A percentile compares a stretch with the other conserved stretches of the same genome.
Conservation (phyloP, 2,113 vertebrate species). For the Macquaria australasica region DNA sequence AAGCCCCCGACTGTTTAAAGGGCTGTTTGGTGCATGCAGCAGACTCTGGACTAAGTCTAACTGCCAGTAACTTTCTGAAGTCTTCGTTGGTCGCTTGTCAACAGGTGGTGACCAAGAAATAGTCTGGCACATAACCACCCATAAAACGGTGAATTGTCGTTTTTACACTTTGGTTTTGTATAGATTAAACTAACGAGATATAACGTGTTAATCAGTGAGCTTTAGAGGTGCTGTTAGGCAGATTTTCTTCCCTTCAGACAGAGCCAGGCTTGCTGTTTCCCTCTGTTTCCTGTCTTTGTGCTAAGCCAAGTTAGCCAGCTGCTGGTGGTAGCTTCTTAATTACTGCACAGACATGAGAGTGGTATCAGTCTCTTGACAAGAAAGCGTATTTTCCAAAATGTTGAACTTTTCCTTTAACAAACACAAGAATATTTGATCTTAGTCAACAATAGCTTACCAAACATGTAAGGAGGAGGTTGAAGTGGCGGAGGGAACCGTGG, state of each 20-base stretch:
- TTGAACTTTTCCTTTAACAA: background rate
- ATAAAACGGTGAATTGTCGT: background rate
- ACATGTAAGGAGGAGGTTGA: background rate
- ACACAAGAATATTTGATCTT: background rate
- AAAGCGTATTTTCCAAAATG: background rate
- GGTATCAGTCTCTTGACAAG: background rate
- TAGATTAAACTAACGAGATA: background rate
- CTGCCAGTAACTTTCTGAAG: background rate
- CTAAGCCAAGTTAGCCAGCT: background rate
- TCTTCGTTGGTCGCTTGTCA: background rate
- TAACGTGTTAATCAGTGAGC: no score
- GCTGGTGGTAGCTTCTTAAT: background rate
- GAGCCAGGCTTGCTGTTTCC: background rate
- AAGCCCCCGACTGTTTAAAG: background rate
- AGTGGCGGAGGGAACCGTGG: background rate
- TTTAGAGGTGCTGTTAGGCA: no score
- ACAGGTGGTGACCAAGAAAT: no score
- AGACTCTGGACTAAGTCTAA: no score
- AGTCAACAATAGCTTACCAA: background rate
- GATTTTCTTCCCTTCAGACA: background rate
- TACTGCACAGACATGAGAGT: background rate
- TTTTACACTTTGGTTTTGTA: background rate
- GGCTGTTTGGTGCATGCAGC: background rate
- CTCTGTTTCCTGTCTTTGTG: background rate
- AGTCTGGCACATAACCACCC: background rate